phyloP scores from a whole-genome alignment of 2,113 vertebrate species.

The Caretta caretta region DNA sequence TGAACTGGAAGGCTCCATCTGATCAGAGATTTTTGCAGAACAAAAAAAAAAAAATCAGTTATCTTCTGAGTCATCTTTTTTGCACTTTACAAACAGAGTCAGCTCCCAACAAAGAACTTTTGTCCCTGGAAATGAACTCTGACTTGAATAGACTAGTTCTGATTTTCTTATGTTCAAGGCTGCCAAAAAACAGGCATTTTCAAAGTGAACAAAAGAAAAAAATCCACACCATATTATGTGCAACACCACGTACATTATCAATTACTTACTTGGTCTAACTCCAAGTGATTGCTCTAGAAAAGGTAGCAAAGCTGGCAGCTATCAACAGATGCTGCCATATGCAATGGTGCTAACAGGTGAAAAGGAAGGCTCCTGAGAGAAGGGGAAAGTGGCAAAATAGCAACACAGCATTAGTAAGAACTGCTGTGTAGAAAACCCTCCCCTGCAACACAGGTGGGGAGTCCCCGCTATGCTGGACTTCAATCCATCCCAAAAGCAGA shows the following conservation, averaged over 20 bases:
- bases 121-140: neutral
- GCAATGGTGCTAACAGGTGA: too few relatives aligned
- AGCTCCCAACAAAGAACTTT: neutral
- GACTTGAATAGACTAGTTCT: neutral
- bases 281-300: neutral
- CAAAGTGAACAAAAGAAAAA: neutral
- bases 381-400: neutral
- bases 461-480: neutral
- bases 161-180: neutral
- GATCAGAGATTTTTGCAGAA: neutral
- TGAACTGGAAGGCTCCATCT: neutral
- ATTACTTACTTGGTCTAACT: neutral
- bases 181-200: neutral
- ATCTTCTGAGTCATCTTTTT: neutral
- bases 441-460: neutral
- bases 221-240: neutral
- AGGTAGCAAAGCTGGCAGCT: neutral
- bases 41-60: neutral
- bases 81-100: neutral
- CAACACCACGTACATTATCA: neutral
- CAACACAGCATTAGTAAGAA: neutral
- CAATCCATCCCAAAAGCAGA: neutral
- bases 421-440: neutral
- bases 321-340: too few relatives aligned
- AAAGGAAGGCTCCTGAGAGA: neutral